A percentile compares a stretch with the other conserved stretches of the same genome.
Evolutionary conservation across 2,888 invertebrate species (phyloP).

Genomic region (Clusia tigrina): DNA sequence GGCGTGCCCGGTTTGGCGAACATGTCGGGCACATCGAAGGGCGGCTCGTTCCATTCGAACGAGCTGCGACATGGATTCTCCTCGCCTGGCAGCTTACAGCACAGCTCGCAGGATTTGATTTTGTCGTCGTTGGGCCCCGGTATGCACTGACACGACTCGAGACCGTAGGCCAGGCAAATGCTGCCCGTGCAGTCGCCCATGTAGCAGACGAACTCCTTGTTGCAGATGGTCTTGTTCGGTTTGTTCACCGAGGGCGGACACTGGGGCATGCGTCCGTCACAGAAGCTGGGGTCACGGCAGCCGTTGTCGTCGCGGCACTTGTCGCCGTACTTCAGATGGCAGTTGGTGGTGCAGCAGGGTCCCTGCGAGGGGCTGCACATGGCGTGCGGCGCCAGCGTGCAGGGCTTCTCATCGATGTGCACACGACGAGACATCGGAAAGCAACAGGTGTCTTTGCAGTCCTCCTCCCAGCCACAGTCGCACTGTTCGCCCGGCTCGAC

Average conservation of each 20-base stretch:
- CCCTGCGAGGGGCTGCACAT: conserved; percentile 72
- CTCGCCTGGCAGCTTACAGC: conserved; percentile 87
- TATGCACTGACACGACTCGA: conserved; percentile 94
- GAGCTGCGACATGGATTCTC: conserved; percentile 86
- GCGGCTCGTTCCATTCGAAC: conserved; percentile 87
- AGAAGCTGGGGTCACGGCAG: conserved; percentile 90
- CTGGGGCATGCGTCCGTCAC: conserved; percentile 86
- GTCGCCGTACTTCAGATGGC: conserved; percentile 83
- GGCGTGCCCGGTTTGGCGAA: conserved; percentile 93
- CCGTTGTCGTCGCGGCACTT: conserved; percentile 94
- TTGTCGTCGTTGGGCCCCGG: conserved; percentile 80
- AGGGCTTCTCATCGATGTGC: conserved; percentile 80
- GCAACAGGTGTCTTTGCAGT: conserved; percentile 93
- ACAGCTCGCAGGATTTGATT: conserved; percentile 90
- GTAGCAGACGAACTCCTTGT: conserved; percentile 96
- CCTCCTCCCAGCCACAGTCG: conserved; percentile 98
- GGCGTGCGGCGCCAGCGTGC: conserved; percentile 78
- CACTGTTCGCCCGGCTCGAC: conserved; percentile 97
- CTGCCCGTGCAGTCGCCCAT: conserved; percentile 97
- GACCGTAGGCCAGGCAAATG: conserved; percentile 95
- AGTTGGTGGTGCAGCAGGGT: conserved; percentile 92
- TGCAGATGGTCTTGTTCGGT: conserved; percentile 93
- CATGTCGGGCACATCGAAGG: conserved; percentile 92
- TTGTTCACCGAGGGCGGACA: conserved; percentile 94
- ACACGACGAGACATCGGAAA: conserved; percentile 87